A percentile compares a stretch with the other conserved stretches of the same genome.
phyloP scores from a whole-genome alignment of 2,113 vertebrate genomes.

The Lichenostomus cassidix region DNA sequence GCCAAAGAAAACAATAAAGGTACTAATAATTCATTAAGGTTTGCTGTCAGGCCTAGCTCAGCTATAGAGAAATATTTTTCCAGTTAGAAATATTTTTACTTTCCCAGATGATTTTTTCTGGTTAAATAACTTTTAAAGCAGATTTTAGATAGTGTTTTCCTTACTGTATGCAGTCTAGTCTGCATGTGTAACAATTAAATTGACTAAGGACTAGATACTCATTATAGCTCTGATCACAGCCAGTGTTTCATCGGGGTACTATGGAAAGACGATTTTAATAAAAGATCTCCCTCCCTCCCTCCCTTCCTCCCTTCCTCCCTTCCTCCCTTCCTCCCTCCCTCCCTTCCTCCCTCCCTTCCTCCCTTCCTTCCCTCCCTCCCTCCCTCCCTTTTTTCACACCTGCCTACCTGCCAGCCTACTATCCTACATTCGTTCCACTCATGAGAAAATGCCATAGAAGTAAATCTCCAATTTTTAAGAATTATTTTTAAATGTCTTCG shows the following conservation, averaged over 20 bases:
- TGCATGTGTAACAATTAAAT: background rate
- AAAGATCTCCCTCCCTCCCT: background rate
- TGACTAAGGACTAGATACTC: conserved; percentile 35
- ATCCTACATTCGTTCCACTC: background rate
- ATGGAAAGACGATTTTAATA: background rate
- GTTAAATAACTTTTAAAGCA: conserved; percentile 55
- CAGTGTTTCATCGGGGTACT: background rate
- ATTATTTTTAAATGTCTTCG: background rate
- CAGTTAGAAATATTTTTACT: conserved; percentile 54
- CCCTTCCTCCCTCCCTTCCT: background rate
- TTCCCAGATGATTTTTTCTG: conserved; percentile 58
- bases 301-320: fast-evolving
- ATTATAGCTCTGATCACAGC: conserved; percentile 9
- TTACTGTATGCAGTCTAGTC: conserved; percentile 16
- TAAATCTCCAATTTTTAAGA: background rate
- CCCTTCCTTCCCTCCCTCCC: background rate
- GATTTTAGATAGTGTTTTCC: conserved; percentile 45
- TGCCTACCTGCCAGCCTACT: background rate
- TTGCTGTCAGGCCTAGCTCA: conserved; percentile 68
- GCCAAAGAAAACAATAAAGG: conserved; percentile 78
- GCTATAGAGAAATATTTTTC: conserved; percentile 63
- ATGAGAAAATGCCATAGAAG: background rate
- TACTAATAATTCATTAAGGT: conserved; percentile 73
- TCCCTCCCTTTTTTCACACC: too few relatives aligned
- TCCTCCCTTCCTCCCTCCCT: background rate